Evolutionary conservation across 2,797 vertebrate species (phyloP).

Genomic region (Nannoperca australis): DNA sequence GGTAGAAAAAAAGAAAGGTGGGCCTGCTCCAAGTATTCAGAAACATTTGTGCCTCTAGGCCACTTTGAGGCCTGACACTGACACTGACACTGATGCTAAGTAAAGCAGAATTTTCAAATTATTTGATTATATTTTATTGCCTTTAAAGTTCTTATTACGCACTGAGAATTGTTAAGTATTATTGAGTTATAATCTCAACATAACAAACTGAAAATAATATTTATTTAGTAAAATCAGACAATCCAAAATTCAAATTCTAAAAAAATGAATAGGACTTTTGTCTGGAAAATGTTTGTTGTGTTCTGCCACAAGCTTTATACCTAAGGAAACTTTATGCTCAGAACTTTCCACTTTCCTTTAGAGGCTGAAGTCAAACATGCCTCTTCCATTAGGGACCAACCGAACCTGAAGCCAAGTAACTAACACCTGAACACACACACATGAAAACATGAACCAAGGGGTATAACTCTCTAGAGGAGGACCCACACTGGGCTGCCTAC

Average conservation of each 20-base stretch:
- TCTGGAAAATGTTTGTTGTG: conserved; percentile 10
- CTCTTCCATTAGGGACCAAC: conserved; percentile 60
- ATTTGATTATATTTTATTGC: neutral
- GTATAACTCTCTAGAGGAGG: conserved; percentile 62
- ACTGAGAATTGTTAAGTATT: neutral
- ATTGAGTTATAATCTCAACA: neutral
- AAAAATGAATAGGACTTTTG: conserved; percentile 7
- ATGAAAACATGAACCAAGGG: conserved; percentile 53
- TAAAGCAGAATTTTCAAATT: conserved; percentile 1
- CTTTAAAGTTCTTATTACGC: neutral
- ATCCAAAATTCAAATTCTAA: neutral
- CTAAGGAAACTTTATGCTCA: conserved; percentile 52
- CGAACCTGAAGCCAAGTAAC: conserved; percentile 54
- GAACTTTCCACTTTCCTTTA: conserved; percentile 46
- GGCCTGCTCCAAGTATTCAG: neutral
- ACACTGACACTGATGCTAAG: conserved; percentile 5
- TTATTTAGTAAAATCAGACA: neutral
- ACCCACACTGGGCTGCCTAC: conserved; percentile 68
- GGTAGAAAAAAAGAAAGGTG: neutral
- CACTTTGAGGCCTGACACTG: conserved; percentile 13
- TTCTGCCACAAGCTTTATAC: conserved; percentile 30
- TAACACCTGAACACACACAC: conserved; percentile 46
- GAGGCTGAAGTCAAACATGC: conserved; percentile 60
- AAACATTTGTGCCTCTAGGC: conserved; percentile 18
- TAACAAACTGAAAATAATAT: neutral